A percentile compares a stretch with the other conserved stretches of the same genome.
Conservation (phyloP, 2,113 vertebrate species). For the Zosterops lateralis region DNA sequence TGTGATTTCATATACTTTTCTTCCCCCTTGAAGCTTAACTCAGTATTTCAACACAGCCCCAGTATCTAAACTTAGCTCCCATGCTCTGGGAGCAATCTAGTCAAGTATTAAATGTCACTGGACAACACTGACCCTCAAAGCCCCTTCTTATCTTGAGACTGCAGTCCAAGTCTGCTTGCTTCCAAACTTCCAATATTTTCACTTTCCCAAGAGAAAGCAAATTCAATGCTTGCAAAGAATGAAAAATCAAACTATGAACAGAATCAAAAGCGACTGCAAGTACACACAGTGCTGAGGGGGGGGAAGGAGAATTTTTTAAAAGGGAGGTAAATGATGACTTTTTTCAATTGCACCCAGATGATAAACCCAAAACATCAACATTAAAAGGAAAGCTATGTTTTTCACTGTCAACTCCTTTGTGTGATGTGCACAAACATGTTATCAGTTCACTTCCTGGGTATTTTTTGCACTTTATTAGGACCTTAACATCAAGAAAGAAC, state of each 20-base stretch:
- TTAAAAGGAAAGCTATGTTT: not conserved
- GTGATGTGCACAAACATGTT: not conserved
- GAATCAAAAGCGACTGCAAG: not conserved
- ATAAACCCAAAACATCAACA: not conserved
- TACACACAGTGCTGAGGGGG: rapidly evolving
- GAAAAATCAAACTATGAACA: not conserved
- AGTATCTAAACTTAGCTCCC: not conserved
- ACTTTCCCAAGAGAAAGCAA: not conserved
- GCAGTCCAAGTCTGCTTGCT: not conserved
- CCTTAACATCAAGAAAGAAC: not conserved
- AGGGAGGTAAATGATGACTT: not conserved
- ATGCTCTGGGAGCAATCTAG: not conserved
- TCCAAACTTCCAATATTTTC: not conserved
- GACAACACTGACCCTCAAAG: not conserved
- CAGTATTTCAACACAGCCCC: not conserved
- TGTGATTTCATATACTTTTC: not conserved
- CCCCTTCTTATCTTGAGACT: not conserved
- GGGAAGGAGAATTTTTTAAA: rapidly evolving
- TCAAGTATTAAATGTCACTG: not conserved
- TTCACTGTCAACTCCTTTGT: not conserved
- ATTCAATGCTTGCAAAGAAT: not conserved
- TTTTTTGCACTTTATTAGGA: not conserved
- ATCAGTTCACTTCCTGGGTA: not conserved
- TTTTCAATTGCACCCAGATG: not conserved
- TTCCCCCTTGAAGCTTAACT: not conserved